Evolutionary conservation across 2,797 vertebrate species (phyloP), one percentile per base, ranked within the genome.

Genomic region (Crypturellus tataupa): DNA sequence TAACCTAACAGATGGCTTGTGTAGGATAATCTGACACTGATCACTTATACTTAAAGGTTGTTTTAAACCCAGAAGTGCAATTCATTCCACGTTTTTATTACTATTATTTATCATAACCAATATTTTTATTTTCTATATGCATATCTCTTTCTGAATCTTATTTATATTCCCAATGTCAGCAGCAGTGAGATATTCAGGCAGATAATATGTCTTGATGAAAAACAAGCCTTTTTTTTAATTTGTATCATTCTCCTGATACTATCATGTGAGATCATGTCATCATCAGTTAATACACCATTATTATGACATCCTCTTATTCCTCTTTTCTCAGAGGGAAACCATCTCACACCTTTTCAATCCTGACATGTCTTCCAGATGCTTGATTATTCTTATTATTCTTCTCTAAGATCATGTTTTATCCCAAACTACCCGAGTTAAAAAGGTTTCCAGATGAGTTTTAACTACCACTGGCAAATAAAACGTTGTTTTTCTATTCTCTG

Each of bases 1-100:
- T 94, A 94, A 85, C 77, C 67, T 88, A 91, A 89, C 96, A 96
- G 96, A 96, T 96, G 93, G 93, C 87, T 93, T 93, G 73, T 94
- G 91, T 94, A 94, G 93, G 91, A 94, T 96, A 89, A 94, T 94
- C 82, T 93, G 87, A 94, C 63, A 89, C 82, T 84, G 80, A 90
- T 78, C 6, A 2, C 72, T 96, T 95, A 62, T 55, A 76, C 55
- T 94, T 91, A 85, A 92, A 96, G 51, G 80, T 91, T 91, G 39
- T 59, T 94, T 91, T 56, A 96, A 95, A 86, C 85, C 69, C 65
- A 69, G 73, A 84, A 91, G 33, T 72, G n/a, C 69, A 89, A 92
- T 83, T 85, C 2, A 62, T 91, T 94, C 82, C 51, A 11, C n/a
- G 2, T 1, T 64, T 89, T 94, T 90, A 87, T 92, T 92, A 78